Conservation (phyloP, 2,888 invertebrate genomes). For the Epinotia demarniana region DNA sequence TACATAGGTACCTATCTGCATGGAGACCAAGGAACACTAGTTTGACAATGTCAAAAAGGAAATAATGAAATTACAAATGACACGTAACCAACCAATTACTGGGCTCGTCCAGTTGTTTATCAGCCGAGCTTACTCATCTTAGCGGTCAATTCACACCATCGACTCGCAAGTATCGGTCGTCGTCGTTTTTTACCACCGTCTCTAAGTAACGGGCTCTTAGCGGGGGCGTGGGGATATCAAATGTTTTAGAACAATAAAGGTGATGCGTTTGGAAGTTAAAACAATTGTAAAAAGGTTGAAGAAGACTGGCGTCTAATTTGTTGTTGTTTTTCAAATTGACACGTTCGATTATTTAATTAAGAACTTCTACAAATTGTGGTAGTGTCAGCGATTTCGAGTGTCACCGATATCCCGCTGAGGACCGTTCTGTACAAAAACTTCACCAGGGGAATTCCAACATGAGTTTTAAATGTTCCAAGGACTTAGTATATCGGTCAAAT, state of each 20-base stretch:
- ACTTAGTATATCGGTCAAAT: too few relatives aligned
- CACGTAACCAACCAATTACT: conserved; percentile 74
- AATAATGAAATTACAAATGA: conserved; percentile 54
- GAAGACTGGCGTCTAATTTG: not conserved
- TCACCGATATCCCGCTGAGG: conserved; percentile 1
- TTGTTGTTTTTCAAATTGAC: not conserved
- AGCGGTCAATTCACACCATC: conserved; percentile 83
- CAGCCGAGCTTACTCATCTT: conserved; percentile 79
- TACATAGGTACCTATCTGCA: not conserved
- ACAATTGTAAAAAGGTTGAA: conserved; percentile 18
- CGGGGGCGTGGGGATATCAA: conserved; percentile 36
- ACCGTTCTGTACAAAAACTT: conserved; percentile 6
- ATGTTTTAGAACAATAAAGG: conserved; percentile 33
- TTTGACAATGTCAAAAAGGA: conserved; percentile 7
- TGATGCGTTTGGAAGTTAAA: not conserved
- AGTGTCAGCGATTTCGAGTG: not conserved
- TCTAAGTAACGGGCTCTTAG: conserved; percentile 37
- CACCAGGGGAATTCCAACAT: conserved; percentile 12
- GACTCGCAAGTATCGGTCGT: conserved; percentile 78
- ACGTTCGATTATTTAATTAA: not conserved
- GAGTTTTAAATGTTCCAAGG: conserved; percentile 9
- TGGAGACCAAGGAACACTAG: not conserved
- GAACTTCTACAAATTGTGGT: not conserved
- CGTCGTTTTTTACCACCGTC: conserved; percentile 67
- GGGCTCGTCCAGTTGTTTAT: conserved; percentile 78